Evolutionary conservation across 2,113 vertebrate species (phyloP), one percentile per base, ranked within the genome.

Genomic region (Gobiocypris rarus): DNA sequence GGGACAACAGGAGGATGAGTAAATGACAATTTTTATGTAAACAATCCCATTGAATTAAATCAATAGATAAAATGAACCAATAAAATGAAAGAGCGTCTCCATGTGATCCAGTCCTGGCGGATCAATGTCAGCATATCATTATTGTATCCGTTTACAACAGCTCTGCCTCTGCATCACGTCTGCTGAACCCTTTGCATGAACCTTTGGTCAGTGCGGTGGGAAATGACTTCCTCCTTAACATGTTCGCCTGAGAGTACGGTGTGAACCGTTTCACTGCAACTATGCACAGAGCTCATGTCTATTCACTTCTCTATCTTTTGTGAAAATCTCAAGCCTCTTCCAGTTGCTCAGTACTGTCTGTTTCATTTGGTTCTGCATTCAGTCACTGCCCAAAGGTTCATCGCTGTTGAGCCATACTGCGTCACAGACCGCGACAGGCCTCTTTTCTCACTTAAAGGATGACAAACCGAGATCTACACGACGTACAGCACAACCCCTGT

Each of bases 401-500:
- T 69, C 52, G 73, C 84, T 58, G 52, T 58, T 58, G 84, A 83
- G 80, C 67, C 70, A n/a, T 83, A 41, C 26, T 73, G 75, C 76
- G 24, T 82, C 78, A 56, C 43, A 79, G 10, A 61, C 67, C 71
- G 56, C 58, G 7, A 56, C 15, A 17, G 31, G 73, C 43, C 48
- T 65, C 48, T 48, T 6, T 34, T 82, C 50, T 75, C 84, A 82
- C 70, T 63, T 45, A 52, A 28, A 54, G 52, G 38, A 78, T 73
- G 52, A 85, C 48, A 76, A 73, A 24, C 71, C 28, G 79, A 79
- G 19, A 85, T 54, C 78, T 63, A 22, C 81, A 70, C 67, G 13
- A 38, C 45, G 63, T 79, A 85, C 84, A 48, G 82, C 86, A 88
- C 83, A 77, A 81, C 52, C 61, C 79, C 75, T 87, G 76, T 84